Base-by-base conservation (phyloP, 2,113 vertebrate genomes). In the Neolamprologus falcicula region DNA sequence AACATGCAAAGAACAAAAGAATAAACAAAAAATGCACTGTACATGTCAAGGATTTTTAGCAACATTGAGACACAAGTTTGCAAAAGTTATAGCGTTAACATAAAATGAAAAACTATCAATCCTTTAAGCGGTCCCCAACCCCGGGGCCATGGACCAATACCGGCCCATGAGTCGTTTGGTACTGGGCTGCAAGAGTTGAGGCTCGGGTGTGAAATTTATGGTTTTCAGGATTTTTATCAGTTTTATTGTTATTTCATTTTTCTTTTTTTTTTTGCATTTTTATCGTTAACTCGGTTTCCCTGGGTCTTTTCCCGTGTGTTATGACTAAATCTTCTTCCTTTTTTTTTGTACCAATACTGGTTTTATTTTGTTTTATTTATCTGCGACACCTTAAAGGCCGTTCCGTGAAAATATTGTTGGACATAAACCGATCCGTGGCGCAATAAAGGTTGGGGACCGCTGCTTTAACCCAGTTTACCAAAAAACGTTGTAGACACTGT, bases 381-480 rank as follows among this genome's bases (percentile, higher is more conserved):
- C 28, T 2, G 4, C 5, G 3, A 61, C 28, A 61, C 16, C 28
- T 33, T 63, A 63, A 63, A 33, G 28, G 59, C 59, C 3, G 1
- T 4, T 63, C 59, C 9, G 2, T 63, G 28, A 63, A 63, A 63
- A 63, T 33, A 4, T 63, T 3, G 59, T 63, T 11, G 28, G 59
- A 61, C 28, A 61, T 61, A 33, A 61, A 61, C 59, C 9, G 2
- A 0, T 4, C 28, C 5, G 1, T 61, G 28, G 26, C 1, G 5
- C 26, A 59, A 59, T 59, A 61, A 31, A 61, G 26, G 9, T 33
- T 33, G 59, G 59, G 59, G 59, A 11, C 59, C 4, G 3, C 28
- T 63, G 59, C 59, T 63, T 63, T 61, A 19, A 61, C 24, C 42
- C 71, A 31, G 42, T 78, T 78, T 78, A 50, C 24, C 10, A 5